phyloP scores from a whole-genome alignment of 2,797 vertebrate genomes.

The Acanthurus lineatus region DNA sequence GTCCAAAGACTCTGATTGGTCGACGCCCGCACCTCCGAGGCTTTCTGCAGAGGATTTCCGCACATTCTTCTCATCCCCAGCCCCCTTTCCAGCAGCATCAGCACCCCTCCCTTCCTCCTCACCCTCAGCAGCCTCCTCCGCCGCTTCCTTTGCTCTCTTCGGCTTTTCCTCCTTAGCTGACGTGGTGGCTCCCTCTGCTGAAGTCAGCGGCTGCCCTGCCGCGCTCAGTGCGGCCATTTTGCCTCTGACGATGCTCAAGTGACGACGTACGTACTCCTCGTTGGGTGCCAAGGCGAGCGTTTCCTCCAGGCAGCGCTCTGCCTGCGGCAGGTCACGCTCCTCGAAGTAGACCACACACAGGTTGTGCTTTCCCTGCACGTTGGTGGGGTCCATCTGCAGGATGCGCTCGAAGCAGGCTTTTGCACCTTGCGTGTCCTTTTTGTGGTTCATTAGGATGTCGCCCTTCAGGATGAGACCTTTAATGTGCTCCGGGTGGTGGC shows the following conservation, averaged over 20 bases:
- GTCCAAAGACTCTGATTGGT: constrained; percentile 84
- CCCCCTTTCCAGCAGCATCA: constrained; percentile 68
- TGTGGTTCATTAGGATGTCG: constrained; percentile 99
- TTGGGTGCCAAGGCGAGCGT: constrained; percentile 93
- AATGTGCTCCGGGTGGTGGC: constrained; percentile 93
- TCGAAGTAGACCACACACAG: constrained; percentile 98
- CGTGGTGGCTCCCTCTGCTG: constrained; percentile 65
- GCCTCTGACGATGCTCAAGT: constrained; percentile 93
- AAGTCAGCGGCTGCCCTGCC: constrained; percentile 79
- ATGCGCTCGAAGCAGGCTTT: constrained; percentile 95
- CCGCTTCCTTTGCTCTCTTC: constrained; percentile 64
- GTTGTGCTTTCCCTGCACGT: constrained; percentile 99
- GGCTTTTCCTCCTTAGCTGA: constrained; percentile 40
- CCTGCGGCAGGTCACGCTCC: constrained; percentile 91
- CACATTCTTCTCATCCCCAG: constrained; percentile 84
- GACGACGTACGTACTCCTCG: constrained; percentile 96
- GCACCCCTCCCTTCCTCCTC: constrained; percentile 73
- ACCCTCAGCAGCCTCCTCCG: constrained; percentile 66
- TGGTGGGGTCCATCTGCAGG: constrained; percentile 91
- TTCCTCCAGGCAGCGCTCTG: constrained; percentile 94
- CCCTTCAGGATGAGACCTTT: constrained; percentile 98
- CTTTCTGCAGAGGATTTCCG: constrained; percentile 83
- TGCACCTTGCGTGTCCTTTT: constrained; percentile 94
- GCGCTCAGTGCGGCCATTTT: constrained; percentile 92
- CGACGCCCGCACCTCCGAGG: constrained; percentile 68